Percentiles rank a stretch among this genome's conserved stretches.
Evolutionary conservation across 2,888 invertebrate genomes (phyloP).

Genomic region (Thumatha senex): DNA sequence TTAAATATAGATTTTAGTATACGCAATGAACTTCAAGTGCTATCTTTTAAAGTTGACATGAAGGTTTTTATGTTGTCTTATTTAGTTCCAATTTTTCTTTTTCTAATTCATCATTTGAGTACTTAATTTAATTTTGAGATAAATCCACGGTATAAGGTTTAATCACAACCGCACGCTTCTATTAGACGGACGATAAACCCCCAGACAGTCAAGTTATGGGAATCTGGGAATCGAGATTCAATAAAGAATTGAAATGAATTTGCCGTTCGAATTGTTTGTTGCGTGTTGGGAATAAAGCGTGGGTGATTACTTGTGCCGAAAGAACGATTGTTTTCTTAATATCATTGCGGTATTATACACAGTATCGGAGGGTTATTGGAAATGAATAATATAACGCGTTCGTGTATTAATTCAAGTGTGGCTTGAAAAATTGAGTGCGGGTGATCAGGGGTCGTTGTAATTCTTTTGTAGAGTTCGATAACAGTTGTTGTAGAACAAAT

Average conservation of each 20-base stretch:
- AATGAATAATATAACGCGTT: conserved; percentile 35
- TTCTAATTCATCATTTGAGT: neutral
- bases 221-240: conserved; percentile 48
- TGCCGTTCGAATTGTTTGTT: conserved; percentile 58
- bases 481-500: neutral
- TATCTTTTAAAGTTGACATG: too few relatives aligned
- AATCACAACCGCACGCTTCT: neutral
- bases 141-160: conserved; percentile 11
- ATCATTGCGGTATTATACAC: conserved; percentile 23
- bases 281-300: conserved; percentile 52
- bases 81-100: neutral
- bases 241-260: conserved; percentile 70
- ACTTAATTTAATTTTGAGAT: too few relatives aligned
- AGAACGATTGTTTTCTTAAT: conserved; percentile 46
- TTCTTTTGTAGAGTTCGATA: conserved; percentile 10
- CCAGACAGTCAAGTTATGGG: conserved; percentile 52
- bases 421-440: conserved; percentile 10
- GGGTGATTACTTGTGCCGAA: conserved; percentile 50
- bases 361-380: conserved; percentile 14
- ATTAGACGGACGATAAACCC: conserved; percentile 33
- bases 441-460: conserved; percentile 3
- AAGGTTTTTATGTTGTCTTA: too few relatives aligned
- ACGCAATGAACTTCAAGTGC: too few relatives aligned
- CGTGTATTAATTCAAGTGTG: conserved; percentile 30
- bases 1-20: too few relatives aligned